These are phyloP conservation scores for Panagrolaimus sp. DNA, from an alignment of 1,140 invertebrate species.

Conservation along the genomic window DNA sequence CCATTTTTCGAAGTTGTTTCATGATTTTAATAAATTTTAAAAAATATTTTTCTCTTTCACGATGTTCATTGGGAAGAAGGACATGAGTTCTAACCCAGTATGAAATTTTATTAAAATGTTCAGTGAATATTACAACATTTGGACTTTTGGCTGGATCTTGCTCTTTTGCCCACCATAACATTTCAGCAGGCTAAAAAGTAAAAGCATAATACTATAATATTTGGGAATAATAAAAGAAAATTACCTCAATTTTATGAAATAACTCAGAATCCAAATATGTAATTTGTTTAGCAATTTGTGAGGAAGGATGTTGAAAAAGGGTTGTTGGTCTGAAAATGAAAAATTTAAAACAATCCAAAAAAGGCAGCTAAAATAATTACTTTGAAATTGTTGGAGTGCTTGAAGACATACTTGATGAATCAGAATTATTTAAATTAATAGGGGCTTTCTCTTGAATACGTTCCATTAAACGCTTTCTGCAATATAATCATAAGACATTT, in stretches of 20 bases:
- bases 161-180: constrained; percentile 90
- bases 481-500: not conserved
- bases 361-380: not conserved
- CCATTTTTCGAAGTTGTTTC: constrained; percentile 85
- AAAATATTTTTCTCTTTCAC: constrained; percentile 89
- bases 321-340: constrained; percentile 25
- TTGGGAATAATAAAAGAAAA: constrained; percentile 18
- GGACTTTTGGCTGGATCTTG: constrained; percentile 93
- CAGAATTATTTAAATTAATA: not conserved
- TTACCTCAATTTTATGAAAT: constrained; percentile 88
- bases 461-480: constrained; percentile 5
- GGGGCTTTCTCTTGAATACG: not conserved
- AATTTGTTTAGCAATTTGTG: constrained; percentile 83
- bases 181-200: constrained; percentile 69
- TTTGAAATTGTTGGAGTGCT: not conserved
- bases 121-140: constrained; percentile 90
- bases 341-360: not conserved
- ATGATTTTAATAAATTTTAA: constrained; percentile 97
- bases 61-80: constrained; percentile 73
- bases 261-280: constrained; percentile 87
- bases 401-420: constrained; percentile 1
- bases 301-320: constrained; percentile 37
- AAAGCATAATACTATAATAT: constrained; percentile 4
- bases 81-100: constrained; percentile 84
- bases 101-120: constrained; percentile 99